Evolutionary conservation across 2,113 vertebrate genomes (phyloP), one percentile per base, ranked within the genome.

Genomic region (Neotoma lepida): DNA sequence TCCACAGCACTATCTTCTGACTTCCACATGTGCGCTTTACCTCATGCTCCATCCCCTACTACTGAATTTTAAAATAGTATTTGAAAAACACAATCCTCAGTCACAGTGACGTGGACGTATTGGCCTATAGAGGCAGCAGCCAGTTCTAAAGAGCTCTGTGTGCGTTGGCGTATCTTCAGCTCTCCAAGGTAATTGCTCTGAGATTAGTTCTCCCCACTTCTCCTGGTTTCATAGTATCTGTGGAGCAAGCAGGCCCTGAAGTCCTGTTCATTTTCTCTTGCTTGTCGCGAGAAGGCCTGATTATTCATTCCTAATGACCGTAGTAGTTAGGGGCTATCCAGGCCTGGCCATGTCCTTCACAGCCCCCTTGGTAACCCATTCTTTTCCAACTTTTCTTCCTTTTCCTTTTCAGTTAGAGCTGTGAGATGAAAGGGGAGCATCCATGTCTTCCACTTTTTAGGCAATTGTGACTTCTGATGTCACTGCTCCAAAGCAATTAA

Each of bases 381-480:
- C 24, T 24, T 89, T 82, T 49, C 51, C 86, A 56, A 71, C 39
- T 70, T 61, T 71, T 30, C 14, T 74, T 63, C 63, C 85, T 81
- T 58, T 96, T 33, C 35, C 66, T 41, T 9, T 58, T 20, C 30
- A 15, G 33, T 86, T 56, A 17, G 7, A 54, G 22, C 35, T 18
- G 33, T 28, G 49, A 33, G n/a, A 33, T 46, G 39, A 22, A 2
- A 44, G 22, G 39, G 35, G 30, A 93, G 35, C n/a, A 6, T 4
- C 30, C 10, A 30, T 10, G 33, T 91, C 85, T 96, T 68, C 73
- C 87, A 22, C 74, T 94, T 95, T 46, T 17, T 44, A 92, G 90
- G 87, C 88, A 89, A 44, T 41, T 51, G 0, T 17, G 58, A 41
- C 87, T 94, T 96, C 88, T 98, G 91, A 91, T 97, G 90, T 17